These are phyloP conservation scores for Scaptomyza flava DNA, from an alignment of 2,888 invertebrate genomes.

Conservation along the genomic window DNA sequence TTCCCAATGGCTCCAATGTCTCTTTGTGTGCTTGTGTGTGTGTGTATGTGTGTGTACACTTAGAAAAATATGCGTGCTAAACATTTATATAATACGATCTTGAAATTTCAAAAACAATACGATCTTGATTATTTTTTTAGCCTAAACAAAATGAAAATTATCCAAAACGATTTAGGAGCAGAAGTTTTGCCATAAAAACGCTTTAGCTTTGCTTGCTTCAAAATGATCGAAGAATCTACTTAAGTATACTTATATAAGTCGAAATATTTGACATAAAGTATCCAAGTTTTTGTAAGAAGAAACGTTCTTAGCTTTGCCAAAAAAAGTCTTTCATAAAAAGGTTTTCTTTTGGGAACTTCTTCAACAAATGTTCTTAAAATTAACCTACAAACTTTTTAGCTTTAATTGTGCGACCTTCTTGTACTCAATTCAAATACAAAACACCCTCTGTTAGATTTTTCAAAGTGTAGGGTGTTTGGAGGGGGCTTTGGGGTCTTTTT, in stretches of 20 bases:
- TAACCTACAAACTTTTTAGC: no score
- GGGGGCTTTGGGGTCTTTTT: conserved; percentile 1
- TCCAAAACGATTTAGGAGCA: no score
- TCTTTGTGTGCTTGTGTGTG: background rate
- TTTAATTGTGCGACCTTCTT: no score
- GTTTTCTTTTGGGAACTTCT: no score
- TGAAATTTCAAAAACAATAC: background rate
- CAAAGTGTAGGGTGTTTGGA: conserved; percentile 9
- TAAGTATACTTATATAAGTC: background rate
- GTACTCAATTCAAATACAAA: background rate
- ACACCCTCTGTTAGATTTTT: background rate
- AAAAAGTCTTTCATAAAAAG: no score
- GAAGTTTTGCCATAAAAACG: no score
- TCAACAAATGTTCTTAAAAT: no score
- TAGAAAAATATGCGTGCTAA: background rate
- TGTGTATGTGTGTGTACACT: conserved; percentile 11
- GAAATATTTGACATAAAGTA: background rate
- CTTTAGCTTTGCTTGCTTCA: no score
- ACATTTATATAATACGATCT: background rate
- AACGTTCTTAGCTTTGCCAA: no score
- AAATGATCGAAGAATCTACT: background rate
- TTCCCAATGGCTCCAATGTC: conserved; percentile 27
- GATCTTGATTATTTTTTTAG: background rate
- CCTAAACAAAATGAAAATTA: no score
- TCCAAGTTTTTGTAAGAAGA: background rate